Conservation (phyloP, 2,797 vertebrate genomes). For the Chloroceryle inda region DNA sequence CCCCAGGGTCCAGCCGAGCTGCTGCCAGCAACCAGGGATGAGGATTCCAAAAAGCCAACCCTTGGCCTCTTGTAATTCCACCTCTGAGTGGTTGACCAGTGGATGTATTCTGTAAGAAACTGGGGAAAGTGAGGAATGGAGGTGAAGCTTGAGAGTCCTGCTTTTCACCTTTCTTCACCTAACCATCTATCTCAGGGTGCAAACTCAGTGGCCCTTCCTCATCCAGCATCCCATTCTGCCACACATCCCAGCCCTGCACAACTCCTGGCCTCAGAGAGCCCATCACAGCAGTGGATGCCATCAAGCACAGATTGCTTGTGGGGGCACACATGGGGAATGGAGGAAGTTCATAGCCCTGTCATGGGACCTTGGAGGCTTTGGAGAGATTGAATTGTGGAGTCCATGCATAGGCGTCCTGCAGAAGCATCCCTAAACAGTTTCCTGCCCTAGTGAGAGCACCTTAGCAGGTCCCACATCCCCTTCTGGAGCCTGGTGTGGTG, state of each 20-base stretch:
- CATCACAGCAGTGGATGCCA: background rate
- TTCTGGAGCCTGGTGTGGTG: accelerated
- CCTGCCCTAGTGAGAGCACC: background rate
- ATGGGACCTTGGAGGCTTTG: background rate
- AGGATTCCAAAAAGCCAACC: background rate
- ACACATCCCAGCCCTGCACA: background rate
- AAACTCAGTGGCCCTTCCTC: background rate
- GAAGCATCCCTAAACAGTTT: background rate
- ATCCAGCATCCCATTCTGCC: background rate
- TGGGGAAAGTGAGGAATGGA: background rate
- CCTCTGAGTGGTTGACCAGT: background rate
- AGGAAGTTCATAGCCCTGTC: background rate
- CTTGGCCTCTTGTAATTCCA: background rate
- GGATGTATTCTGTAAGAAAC: accelerated
- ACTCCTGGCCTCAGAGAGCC: accelerated
- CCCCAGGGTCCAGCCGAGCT: accelerated
- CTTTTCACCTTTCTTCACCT: background rate
- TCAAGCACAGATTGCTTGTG: background rate
- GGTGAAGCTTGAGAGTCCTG: background rate
- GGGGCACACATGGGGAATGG: accelerated
- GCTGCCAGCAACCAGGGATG: background rate
- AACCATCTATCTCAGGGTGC: background rate
- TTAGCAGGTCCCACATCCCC: background rate
- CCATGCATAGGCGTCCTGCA: background rate
- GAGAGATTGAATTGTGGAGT: background rate